These are phyloP conservation scores for Halichoeres trimaculatus DNA, from an alignment of 2,113 vertebrate genomes.

Conservation along the genomic window DNA sequence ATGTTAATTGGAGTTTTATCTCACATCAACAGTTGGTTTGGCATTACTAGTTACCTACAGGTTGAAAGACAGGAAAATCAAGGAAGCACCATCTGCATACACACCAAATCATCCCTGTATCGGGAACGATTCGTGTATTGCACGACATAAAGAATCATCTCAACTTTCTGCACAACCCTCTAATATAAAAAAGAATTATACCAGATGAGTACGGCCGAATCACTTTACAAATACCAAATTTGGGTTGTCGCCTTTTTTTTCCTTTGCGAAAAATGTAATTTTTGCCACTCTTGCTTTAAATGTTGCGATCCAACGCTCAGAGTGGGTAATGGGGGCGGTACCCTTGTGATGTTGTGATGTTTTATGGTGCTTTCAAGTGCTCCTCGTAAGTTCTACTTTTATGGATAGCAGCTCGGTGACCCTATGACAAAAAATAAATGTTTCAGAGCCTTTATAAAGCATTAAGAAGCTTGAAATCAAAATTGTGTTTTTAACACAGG, in stretches of 20 bases:
- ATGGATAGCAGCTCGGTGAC: accelerated
- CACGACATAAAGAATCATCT: not conserved
- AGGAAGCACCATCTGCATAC: not conserved
- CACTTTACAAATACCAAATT: too few species aligned
- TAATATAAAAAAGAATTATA: too few species aligned
- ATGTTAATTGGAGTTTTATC: too few species aligned
- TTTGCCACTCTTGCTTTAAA: too few species aligned
- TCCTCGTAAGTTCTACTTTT: not conserved
- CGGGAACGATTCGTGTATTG: not conserved
- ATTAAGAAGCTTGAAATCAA: too few species aligned
- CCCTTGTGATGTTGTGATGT: not conserved
- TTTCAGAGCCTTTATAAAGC: too few species aligned
- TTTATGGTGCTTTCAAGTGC: constrained; percentile 24
- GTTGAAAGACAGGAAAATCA: constrained; percentile 10
- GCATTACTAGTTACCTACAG: not conserved
- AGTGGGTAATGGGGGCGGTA: constrained; percentile 4
- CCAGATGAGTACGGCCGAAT: too few species aligned
- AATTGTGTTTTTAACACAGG: too few species aligned
- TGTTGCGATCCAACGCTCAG: not conserved
- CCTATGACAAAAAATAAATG: too few species aligned
- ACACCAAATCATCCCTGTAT: not conserved
- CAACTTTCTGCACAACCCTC: too few species aligned
- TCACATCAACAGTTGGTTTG: not conserved
- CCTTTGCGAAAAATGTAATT: too few species aligned
- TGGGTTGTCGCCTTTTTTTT: too few species aligned